Evolutionary conservation across 2,113 vertebrate genomes (phyloP).

Genomic region (Piliocolobus tephrosceles): DNA sequence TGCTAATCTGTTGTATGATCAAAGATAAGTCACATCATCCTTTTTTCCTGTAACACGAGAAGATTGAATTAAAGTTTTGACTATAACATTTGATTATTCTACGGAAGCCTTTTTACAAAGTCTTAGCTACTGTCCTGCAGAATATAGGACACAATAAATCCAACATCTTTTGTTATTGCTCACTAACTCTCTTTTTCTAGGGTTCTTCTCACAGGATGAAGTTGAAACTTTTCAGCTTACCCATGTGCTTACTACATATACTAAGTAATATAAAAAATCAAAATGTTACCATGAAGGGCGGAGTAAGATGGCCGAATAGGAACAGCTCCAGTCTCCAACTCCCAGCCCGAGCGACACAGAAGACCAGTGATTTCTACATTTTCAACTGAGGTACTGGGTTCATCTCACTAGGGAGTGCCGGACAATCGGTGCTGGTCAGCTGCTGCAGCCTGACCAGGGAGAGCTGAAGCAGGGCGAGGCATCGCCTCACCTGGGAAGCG

Average conservation of each 20-base stretch:
- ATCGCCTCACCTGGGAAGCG: too few species aligned
- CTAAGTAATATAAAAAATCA: slow-evolving; percentile 39
- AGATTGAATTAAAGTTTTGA: not conserved
- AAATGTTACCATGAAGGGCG: slow-evolving; percentile 8
- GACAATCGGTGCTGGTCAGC: too few species aligned
- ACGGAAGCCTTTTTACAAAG: slow-evolving; percentile 26
- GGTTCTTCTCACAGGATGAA: slow-evolving; percentile 34
- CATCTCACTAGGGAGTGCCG: too few species aligned
- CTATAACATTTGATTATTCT: not conserved
- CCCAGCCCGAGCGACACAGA: too few species aligned
- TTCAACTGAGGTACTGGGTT: too few species aligned
- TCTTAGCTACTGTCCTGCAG: slow-evolving; percentile 34
- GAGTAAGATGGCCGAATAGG: too few species aligned
- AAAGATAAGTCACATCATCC: not conserved
- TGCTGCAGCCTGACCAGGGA: too few species aligned
- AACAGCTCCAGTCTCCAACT: too few species aligned
- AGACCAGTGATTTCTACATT: too few species aligned
- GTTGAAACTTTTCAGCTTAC: slow-evolving; percentile 28
- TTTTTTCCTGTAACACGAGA: not conserved
- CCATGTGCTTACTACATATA: slow-evolving; percentile 8
- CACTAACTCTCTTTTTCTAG: slow-evolving; percentile 39
- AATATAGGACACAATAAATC: slow-evolving; percentile 20
- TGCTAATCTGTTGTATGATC: not conserved
- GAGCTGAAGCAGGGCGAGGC: too few species aligned
- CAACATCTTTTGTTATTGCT: slow-evolving; percentile 21